Conservation (phyloP, 2,113 vertebrate species). For the Miniopterus natalensis region DNA sequence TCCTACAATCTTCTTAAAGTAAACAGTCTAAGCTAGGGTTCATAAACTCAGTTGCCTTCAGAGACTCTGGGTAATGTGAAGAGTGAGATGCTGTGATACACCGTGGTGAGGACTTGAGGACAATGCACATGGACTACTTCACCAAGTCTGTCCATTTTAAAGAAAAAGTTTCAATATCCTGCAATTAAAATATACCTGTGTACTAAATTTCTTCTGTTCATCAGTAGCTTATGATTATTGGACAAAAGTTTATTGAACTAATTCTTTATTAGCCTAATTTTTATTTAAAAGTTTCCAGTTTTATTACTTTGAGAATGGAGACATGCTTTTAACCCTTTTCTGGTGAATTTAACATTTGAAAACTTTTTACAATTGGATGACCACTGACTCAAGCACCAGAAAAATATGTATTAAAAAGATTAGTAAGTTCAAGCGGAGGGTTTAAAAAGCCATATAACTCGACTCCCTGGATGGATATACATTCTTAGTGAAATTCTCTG, state of each 20-base stretch:
- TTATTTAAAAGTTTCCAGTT: background rate
- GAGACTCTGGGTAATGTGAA: background rate
- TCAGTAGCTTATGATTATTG: background rate
- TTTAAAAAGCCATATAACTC: background rate
- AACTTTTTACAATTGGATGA: background rate
- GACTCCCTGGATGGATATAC: background rate
- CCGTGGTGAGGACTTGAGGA: fast-evolving
- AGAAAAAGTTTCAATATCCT: background rate
- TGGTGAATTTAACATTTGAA: background rate
- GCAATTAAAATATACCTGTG: background rate
- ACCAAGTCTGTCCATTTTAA: background rate
- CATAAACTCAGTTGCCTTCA: background rate
- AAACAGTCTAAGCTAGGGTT: background rate
- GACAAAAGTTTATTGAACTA: background rate
- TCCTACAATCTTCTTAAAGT: background rate
- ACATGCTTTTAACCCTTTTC: background rate
- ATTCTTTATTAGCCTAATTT: background rate
- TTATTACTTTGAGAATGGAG: background rate
- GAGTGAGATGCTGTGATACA: background rate
- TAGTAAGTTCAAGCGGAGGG: background rate
- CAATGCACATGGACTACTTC: background rate
- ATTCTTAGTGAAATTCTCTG: background rate
- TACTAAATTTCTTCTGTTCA: background rate
- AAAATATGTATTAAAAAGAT: background rate
- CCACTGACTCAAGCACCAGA: background rate